Base-by-base conservation (phyloP, 2,888 invertebrate species). In the Lasius fuliginosus region DNA sequence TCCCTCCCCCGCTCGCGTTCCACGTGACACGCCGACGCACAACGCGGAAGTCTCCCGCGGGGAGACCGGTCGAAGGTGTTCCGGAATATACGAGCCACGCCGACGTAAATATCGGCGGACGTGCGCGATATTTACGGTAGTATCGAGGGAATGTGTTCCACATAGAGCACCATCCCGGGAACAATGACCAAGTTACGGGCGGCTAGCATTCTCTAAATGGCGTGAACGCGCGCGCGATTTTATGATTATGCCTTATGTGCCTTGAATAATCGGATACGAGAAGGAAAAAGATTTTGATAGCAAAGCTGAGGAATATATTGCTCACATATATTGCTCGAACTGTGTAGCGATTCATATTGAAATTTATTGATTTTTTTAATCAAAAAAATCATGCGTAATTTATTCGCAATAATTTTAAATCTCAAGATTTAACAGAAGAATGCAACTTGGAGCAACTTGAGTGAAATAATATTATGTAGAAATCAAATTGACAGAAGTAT, bases 101-200 rank as follows among this genome's bases (percentile, higher is more conserved):
- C 53, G 83, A 79, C 85, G 86, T 87, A 86, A 86, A 88, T 88
- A 88, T 89, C 88, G 84, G 58, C 42, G 81, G 83, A 81, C 75
- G 58, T 46, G 65, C 69, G 77, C 23, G 71, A 85, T 89, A 89
- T 89, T 89, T 85, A 89, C 85, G 89, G 62, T n/a, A n/a, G 53
- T 86, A 89, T 86, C 87, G 84, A 60, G 68, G 73, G 84, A 84
- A 89, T 84, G 85, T 33, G 73, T 62, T 62, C 27, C 68, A 71
- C 83, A 62, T 56, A 74, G 33, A 77, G 33, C 27, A 53, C 75
- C 65, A 30, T 64, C 4, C 40, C 67, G 27, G 60, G 30, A 64
- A 83, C 88, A 83, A 88, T 82, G 83, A 74, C 46, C 71, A 76
- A 82, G 56, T 82, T 76, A 69, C 56, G 71, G 58, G 62, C 65